Evolutionary conservation across 2,797 vertebrate genomes (phyloP), one percentile per base, ranked within the genome.

Genomic region (Coendou prehensilis): DNA sequence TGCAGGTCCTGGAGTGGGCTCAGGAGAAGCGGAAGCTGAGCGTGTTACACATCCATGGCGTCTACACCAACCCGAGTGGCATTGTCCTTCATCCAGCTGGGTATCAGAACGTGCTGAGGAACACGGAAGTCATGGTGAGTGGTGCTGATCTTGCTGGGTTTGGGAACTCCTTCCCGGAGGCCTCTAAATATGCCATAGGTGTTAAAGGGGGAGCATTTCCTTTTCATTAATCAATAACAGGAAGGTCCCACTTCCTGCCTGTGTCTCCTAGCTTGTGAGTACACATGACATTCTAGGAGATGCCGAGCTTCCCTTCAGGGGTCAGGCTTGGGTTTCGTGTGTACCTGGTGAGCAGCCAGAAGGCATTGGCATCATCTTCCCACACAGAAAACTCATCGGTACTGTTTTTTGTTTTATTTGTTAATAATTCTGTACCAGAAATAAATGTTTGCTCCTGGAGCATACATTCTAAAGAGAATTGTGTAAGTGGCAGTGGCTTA

Each of bases 41-140:
- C 15, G 99, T 99, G 50, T 98, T 99, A 80, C 99, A 99, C 90
- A 99, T 99, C 98, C 99, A 99, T 0, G 99, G 99, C 0, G 99
- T 99, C 80, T 99, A 99, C 98, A 99, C 99, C 88, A 99, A 99
- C 98, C 99, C 99, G 82, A 99, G 99, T 3, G 99, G 99, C 57
- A 99, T 99, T 3, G 99, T 99, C 30, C 99, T 99, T 89, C 99
- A 99, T 98, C 99, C 99, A 2, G 99, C 99, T 6, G 99, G 99
- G 5, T 99, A 99, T 98, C 99, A 99, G 98, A 99, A 99, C 9
- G 99, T 99, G 93, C 98, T 99, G 97, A 99, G 99, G 97, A 99
- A 99, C 98, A 99, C 99, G 0, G 99, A 99, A 97, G 99, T 99
- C 52, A 99, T 99, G 99, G 99, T 99, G 98, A 99, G 98, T 89